These are phyloP conservation scores for Stichopus chloronotus DNA, from an alignment of 35 echinoderm and acorn worm species.

Conservation along the genomic window DNA sequence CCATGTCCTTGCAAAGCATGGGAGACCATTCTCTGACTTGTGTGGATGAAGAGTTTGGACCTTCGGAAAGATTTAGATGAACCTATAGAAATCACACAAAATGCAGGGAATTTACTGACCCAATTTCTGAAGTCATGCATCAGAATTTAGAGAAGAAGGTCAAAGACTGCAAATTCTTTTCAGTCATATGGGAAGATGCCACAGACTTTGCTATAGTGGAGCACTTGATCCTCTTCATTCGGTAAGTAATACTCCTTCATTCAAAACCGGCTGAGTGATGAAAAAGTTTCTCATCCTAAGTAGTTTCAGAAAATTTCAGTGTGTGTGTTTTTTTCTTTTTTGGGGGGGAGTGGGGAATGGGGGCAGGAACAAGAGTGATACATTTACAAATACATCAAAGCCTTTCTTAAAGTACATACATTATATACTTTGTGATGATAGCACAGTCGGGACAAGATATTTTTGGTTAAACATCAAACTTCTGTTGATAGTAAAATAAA, in stretches of 20 bases:
- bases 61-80: neutral
- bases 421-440: too few species aligned
- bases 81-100: neutral
- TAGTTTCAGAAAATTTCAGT: neutral
- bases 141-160: neutral
- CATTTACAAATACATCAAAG: too few species aligned
- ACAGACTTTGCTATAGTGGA: neutral
- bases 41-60: neutral
- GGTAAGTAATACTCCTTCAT: neutral
- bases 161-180: neutral
- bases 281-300: neutral
- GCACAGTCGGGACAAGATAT: too few species aligned
- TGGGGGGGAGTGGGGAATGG: neutral
- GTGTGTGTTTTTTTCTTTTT: neutral
- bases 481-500: too few species aligned
- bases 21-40: slow-evolving; percentile 9
- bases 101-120: neutral
- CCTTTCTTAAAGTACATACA: too few species aligned
- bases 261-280: neutral
- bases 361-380: neutral
- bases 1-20: slow-evolving; percentile 6
- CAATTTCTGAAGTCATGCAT: neutral
- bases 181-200: neutral
- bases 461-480: too few species aligned
- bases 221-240: neutral